phyloP scores from a whole-genome alignment of 2,888 invertebrate species.

The Pollenia angustigena region DNA sequence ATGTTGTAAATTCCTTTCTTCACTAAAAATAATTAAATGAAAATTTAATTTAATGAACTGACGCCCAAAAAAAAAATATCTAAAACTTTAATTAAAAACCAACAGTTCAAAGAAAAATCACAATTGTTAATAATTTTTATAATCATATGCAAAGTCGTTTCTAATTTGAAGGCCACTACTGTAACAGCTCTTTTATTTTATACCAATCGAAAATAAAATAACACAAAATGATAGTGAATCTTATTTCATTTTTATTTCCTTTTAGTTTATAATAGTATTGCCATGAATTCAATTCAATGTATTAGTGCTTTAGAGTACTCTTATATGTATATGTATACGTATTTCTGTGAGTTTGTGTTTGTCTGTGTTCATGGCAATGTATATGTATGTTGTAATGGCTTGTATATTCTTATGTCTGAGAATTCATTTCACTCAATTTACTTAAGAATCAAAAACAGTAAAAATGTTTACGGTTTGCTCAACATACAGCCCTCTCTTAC shows the following conservation, averaged over 20 bases:
- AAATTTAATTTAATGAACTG: too few species aligned
- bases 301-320: too few species aligned
- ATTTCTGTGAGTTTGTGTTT: too few species aligned
- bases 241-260: conserved; percentile 58
- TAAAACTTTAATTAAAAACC: too few species aligned
- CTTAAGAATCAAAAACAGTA: conserved; percentile 66
- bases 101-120: too few species aligned
- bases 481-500: neutral
- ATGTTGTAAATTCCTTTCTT: too few species aligned
- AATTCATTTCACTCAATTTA: conserved; percentile 72
- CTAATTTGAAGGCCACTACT: too few species aligned
- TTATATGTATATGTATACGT: too few species aligned
- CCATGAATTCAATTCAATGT: conserved; percentile 35
- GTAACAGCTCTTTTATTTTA: neutral
- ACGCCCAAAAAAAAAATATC: too few species aligned
- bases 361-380: neutral
- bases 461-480: conserved; percentile 59
- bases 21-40: too few species aligned
- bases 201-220: conserved; percentile 50
- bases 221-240: conserved; percentile 37
- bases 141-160: neutral
- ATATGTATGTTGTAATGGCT: neutral
- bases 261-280: conserved; percentile 52
- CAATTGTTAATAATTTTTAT: too few species aligned
- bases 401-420: conserved; percentile 59